These are phyloP conservation scores for Aurelia sp. DNA, from an alignment of 30 jellyfish, hydroid and myxozoan species.

Conservation along the genomic window DNA sequence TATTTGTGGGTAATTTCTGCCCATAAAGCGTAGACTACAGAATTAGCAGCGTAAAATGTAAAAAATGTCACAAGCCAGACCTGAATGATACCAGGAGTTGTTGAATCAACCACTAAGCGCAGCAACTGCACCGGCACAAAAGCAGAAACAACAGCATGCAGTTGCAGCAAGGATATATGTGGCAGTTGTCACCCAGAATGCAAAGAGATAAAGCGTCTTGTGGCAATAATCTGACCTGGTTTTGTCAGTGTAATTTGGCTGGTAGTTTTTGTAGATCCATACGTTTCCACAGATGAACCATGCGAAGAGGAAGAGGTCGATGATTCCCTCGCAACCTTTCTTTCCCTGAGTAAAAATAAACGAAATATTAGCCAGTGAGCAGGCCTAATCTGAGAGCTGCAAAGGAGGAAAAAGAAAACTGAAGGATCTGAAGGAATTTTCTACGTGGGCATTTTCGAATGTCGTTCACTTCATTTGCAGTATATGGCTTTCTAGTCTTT, in stretches of 20 bases:
- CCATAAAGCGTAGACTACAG: too few relatives aligned
- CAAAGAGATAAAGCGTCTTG: slow-evolving; percentile 79
- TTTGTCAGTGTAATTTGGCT: slow-evolving; percentile 58
- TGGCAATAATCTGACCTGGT: slow-evolving; percentile 62
- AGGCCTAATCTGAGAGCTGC: too few relatives aligned
- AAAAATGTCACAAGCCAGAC: too few relatives aligned
- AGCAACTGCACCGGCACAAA: slow-evolving; percentile 68
- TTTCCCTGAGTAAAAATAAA: slow-evolving; percentile 21
- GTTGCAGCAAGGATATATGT: slow-evolving; percentile 69
- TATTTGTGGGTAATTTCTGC: too few relatives aligned
- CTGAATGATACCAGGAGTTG: too few relatives aligned
- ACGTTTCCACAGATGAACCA: slow-evolving; percentile 98
- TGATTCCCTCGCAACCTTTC: slow-evolving; percentile 80
- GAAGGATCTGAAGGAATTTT: too few relatives aligned
- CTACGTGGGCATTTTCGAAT: too few relatives aligned
- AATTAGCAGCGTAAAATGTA: too few relatives aligned
- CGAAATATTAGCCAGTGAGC: too few relatives aligned
- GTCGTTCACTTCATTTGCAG: too few relatives aligned
- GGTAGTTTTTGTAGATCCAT: slow-evolving; percentile 88
- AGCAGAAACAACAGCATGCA: slow-evolving; percentile 90
- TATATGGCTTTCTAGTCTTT: too few relatives aligned
- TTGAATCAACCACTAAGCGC: background rate
- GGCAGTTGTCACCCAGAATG: slow-evolving; percentile 94
- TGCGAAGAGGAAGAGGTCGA: slow-evolving; percentile 88
- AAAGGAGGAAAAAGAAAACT: too few relatives aligned